These are phyloP conservation scores for Acipenser oxyrinchus DNA, from an alignment of 2,797 vertebrate species.

Conservation along the genomic window DNA sequence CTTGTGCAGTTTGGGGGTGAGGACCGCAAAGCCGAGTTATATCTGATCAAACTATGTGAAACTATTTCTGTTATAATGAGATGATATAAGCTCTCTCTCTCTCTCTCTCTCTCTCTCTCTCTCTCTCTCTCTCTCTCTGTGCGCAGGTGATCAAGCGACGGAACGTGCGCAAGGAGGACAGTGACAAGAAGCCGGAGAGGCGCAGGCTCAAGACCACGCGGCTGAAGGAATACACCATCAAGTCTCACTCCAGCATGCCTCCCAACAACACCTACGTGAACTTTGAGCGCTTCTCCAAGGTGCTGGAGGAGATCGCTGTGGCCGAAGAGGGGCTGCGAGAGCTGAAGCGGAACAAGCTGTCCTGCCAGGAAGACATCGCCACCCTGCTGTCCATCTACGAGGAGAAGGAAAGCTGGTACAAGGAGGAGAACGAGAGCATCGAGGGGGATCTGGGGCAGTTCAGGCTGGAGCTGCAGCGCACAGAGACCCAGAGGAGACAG, in stretches of 20 bases:
- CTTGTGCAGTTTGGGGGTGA: no score
- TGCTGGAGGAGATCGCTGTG: constrained; percentile 82
- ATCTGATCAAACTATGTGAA: not conserved
- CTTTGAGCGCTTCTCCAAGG: constrained; percentile 94
- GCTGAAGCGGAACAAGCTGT: constrained; percentile 78
- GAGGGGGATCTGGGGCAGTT: constrained; percentile 75
- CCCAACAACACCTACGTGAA: constrained; percentile 98
- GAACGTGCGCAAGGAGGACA: constrained; percentile 84
- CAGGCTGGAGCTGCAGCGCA: constrained; percentile 79
- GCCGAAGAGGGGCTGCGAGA: constrained; percentile 82
- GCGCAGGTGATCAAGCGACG: constrained; percentile 85
- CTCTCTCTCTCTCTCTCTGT: not conserved
- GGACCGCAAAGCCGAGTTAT: no score
- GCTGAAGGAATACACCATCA: constrained; percentile 97
- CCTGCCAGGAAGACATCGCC: constrained; percentile 81
- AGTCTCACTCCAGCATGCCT: constrained; percentile 97
- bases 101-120: not conserved
- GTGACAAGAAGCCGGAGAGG: constrained; percentile 76
- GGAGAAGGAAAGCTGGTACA: constrained; percentile 93
- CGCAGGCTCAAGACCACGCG: constrained; percentile 90
- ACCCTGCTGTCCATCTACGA: constrained; percentile 86
- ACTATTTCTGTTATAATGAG: not conserved
- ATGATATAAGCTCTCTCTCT: no score
- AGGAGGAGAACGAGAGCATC: constrained; percentile 86
- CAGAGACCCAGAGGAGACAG: constrained; percentile 75